These are phyloP conservation scores for Merops nubicus DNA, from an alignment of 2,113 vertebrate species.

Conservation along the genomic window DNA sequence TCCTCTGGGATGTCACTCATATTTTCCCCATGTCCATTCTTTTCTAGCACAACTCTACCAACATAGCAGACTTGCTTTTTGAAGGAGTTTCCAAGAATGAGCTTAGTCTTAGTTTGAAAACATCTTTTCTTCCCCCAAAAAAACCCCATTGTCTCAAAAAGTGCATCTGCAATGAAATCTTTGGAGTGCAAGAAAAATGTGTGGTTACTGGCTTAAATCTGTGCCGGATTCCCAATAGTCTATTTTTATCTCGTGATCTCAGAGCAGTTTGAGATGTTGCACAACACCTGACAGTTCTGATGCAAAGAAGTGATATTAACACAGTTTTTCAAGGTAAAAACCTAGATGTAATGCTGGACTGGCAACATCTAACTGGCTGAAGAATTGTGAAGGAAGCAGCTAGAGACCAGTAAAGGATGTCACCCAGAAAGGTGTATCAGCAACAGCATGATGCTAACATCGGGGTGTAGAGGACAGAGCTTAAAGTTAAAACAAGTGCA, in stretches of 20 bases:
- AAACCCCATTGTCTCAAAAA: neutral
- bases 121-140: neutral
- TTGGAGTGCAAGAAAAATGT: neutral
- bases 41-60: neutral
- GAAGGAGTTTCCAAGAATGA: neutral
- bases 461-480: neutral
- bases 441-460: neutral
- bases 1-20: neutral
- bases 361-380: neutral
- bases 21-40: neutral
- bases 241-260: constrained; percentile 19
- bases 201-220: neutral
- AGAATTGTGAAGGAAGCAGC: neutral
- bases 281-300: constrained; percentile 4
- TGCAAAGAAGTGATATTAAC: constrained; percentile 9
- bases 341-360: neutral
- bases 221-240: neutral
- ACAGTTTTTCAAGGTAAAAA: neutral
- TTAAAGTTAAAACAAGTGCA: neutral
- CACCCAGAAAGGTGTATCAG: neutral
- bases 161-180: neutral
- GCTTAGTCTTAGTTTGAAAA: neutral
- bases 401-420: neutral
- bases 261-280: constrained; percentile 8
- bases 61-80: neutral